Evolutionary conservation across 2,888 invertebrate species (phyloP).

Genomic region (Drosophila acutilabella): DNA sequence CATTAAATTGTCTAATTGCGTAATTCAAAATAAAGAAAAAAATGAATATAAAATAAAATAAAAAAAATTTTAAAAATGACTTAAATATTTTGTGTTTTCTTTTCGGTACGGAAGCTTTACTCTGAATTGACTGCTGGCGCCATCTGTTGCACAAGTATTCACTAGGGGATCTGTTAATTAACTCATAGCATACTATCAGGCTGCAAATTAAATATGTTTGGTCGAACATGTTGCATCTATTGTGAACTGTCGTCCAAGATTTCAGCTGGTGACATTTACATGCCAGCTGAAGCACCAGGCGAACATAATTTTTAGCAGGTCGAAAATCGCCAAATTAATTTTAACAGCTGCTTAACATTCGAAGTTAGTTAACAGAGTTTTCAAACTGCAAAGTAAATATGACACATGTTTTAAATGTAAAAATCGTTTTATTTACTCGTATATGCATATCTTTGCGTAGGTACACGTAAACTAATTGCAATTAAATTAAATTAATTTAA

Average conservation of each 20-base stretch:
- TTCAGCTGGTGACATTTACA: no score
- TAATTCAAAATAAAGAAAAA: conserved; percentile 47
- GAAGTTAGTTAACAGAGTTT: no score
- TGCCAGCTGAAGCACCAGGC: no score
- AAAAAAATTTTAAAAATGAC: not conserved
- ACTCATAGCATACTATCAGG: conserved; percentile 13
- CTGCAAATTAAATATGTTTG: not conserved
- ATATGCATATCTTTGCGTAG: conserved; percentile 56
- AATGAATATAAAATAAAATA: conserved; percentile 7
- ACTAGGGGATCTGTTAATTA: no score
- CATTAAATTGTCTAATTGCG: conserved; percentile 62
- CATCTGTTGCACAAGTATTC: conserved; percentile 11
- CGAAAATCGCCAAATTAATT: no score
- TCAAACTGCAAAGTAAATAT: not conserved
- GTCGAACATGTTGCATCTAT: no score
- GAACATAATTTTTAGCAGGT: no score
- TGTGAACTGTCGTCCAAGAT: no score
- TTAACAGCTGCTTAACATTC: no score
- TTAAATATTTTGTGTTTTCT: not conserved
- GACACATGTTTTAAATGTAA: conserved; percentile 32
- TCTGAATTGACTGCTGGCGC: conserved; percentile 6
- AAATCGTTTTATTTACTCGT: conserved; percentile 65
- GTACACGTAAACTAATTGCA: conserved; percentile 60
- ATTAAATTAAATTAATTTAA: conserved; percentile 58
- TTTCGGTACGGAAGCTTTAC: not conserved